Base-by-base conservation (phyloP, 2,113 vertebrate genomes). In the Cochlearius cochlearius region DNA sequence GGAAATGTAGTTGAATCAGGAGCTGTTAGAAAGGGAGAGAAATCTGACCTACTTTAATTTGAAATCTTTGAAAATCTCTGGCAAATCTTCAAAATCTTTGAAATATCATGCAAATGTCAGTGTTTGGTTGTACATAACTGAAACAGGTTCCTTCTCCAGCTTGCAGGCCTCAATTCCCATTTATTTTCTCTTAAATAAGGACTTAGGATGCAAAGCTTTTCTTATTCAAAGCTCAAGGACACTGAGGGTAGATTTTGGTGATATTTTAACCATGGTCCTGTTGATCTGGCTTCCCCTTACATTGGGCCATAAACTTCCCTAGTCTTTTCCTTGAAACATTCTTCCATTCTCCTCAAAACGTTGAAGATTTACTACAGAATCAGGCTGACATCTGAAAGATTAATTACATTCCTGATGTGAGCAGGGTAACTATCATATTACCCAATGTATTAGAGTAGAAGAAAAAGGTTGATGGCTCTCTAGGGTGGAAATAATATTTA, bases 401-500 rank as follows among this genome's bases (percentile, higher is more conserved):
- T 10, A 76, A 53, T 58, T 62, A 29, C 5, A 47, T 41, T 53
- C 14, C 36, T 66, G n/a, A 69, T 50, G 53, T 62, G 45, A 69
- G 29, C 64, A 73, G 56, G 38, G 23, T 58, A 73, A 69, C 38
- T 58, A 41, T 26, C 53, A 50, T 25, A 47, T 43, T 12, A 64
- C 14, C 15, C 32, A 18, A 55, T 5, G 27, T 53, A 59, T 67
- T 52, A 45, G 45, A 88, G 38, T 27, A 45, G 60, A 58, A 83
- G 58, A 80, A 43, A 92, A 92, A 83, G 26, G 50, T 47, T 73
- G 7, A 5, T 29, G 41, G n/a, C 23, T 77, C 63, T 79, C 95
- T 10, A 45, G 72, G 52, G 72, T 71, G 72, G 38, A 73, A 90
- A 84, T 63, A 88, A 67, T 77, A 86, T 91, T 96, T 88, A 88